Conservation (phyloP, 2,888 invertebrate genomes). For the Elysia crispata region DNA sequence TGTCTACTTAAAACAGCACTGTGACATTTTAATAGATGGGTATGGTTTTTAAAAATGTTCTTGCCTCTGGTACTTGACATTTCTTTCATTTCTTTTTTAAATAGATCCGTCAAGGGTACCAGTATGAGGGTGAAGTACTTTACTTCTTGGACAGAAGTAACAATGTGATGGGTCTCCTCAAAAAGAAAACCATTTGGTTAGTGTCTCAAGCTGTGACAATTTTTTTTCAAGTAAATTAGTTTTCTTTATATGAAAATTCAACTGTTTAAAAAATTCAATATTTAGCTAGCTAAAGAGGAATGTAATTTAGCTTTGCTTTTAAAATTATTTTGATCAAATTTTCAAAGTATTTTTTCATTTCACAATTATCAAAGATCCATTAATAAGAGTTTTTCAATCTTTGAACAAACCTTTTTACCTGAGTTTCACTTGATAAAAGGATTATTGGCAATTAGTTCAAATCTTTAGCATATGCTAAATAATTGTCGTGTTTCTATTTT, state of each 20-base stretch:
- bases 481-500: too few relatives aligned
- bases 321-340: neutral
- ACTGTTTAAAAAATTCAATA: neutral
- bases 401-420: too few relatives aligned
- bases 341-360: too few relatives aligned
- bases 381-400: too few relatives aligned
- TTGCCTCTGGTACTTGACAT: too few relatives aligned
- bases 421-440: too few relatives aligned
- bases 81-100: constrained; percentile 1
- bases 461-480: too few relatives aligned
- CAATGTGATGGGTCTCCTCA: constrained; percentile 78
- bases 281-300: neutral
- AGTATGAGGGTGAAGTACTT: constrained; percentile 78
- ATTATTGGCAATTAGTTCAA: too few relatives aligned
- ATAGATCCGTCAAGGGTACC: constrained; percentile 72
- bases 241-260: neutral
- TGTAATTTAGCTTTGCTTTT: neutral
- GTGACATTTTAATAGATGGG: neutral
- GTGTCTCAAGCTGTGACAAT: constrained; percentile 25
- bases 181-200: constrained; percentile 79
- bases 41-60: too few relatives aligned
- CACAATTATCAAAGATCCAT: too few relatives aligned
- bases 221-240: neutral
- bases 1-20: too few relatives aligned
- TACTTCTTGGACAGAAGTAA: constrained; percentile 76